These are phyloP conservation scores for rat (Rattus norvegicus) DNA, from an alignment of 2,113 vertebrate genomes.

Conservation along the genomic window GRCr8 NC_086028.1:44822501-44823000, in stretches of 20 bases:
- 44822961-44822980: background rate
- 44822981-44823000: background rate
- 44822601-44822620: background rate
- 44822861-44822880: background rate
- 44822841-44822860: background rate
- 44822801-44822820: background rate
- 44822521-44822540: too few species aligned
- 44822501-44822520: too few species aligned
- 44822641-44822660: too few species aligned
- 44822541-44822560: background rate
- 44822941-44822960: background rate
- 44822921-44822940: too few species aligned
- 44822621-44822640: fast-evolving
- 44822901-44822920: background rate
- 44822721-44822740: background rate
- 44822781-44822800: background rate
- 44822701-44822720: background rate
- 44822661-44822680: fast-evolving
- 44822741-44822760: background rate
- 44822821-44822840: background rate
- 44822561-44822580: background rate
- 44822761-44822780: background rate
- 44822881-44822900: too few species aligned
- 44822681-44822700: background rate
- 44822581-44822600: background rate